Evolutionary conservation across 2,113 vertebrate species (phyloP), one percentile per base, ranked within the genome.

Genomic region (Nettapus auritus): DNA sequence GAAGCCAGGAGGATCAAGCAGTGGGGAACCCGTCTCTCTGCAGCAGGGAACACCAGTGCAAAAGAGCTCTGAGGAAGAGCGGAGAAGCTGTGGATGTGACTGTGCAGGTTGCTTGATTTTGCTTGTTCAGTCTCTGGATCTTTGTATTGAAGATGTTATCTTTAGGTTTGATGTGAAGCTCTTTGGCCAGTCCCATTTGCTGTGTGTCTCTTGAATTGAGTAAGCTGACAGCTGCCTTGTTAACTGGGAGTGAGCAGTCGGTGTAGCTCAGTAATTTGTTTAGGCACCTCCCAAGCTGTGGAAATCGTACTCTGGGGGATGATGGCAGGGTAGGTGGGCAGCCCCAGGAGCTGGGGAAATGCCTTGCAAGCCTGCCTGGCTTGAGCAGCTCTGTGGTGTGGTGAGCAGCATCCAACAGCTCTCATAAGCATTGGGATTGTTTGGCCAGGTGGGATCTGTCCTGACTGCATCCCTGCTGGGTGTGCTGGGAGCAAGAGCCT

Each of bases 401-500:
- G 63, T 17, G 31, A 67, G 3, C 21, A 20, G 17, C 33, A 11
- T 53, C 40, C 57, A 28, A 3, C 16, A 34, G 36, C 34, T 66
- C 55, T 60, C 22, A 4, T 53, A 5, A 44, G 8, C 28, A 20
- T 36, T 86, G 56, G 40, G 8, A 7, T 60, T 93, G 29, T 20
- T 36, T 81, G 66, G 20, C 53, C 8, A 5, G 3, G 2, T 56
- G 55, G 62, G 66, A 21, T 56, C 38, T 69, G 15, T 57, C 50
- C n/a, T 13, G 48, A 4, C 50, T 67, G 52, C 36, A 69, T 62
- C 40, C 44, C 67, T 57, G 66, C 4, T 0, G 0, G 29, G 16
- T 4, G 3, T 44, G 48, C 66, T 0, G 0, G 29, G 4, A 62
- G 40, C 3, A 16, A 8, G 76, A 42, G 13, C 25, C 20, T 77